Conservation (phyloP, 2,888 invertebrate species). For the Pyrrhosoma nymphula region DNA sequence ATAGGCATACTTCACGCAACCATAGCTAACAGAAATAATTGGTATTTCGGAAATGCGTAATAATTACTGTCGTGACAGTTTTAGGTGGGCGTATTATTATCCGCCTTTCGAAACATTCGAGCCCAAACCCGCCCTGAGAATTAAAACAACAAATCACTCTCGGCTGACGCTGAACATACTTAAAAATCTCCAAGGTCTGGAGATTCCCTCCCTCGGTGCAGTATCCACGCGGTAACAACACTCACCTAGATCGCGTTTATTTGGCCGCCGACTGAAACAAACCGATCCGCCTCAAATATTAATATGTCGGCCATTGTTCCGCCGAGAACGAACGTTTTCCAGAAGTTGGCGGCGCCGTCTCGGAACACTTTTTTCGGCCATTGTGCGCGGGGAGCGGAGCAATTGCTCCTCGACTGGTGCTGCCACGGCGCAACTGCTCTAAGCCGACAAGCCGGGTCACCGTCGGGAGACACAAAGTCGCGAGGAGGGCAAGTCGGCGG, state of each 20-base stretch:
- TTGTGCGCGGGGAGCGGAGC: background rate
- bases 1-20: no score
- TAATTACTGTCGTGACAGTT: no score
- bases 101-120: no score
- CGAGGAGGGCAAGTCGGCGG: background rate
- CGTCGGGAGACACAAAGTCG: conserved; percentile 13
- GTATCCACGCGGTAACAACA: background rate
- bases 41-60: no score
- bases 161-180: no score
- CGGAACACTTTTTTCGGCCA: conserved; percentile 44
- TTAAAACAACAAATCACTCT: no score
- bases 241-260: background rate
- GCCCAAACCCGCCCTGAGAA: no score
- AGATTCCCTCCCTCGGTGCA: no score
- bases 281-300: background rate
- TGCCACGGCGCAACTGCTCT: conserved; percentile 59
- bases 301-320: background rate
- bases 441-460: conserved; percentile 44
- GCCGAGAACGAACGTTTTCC: background rate
- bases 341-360: conserved; percentile 32
- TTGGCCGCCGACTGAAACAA: background rate
- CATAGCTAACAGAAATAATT: no score
- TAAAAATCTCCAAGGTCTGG: no score
- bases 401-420: conserved; percentile 63
- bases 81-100: no score